A percentile compares a stretch with the other conserved stretches of the same genome.
phyloP scores from a whole-genome alignment of 2,113 vertebrate species.

The Numida meleagris region DNA sequence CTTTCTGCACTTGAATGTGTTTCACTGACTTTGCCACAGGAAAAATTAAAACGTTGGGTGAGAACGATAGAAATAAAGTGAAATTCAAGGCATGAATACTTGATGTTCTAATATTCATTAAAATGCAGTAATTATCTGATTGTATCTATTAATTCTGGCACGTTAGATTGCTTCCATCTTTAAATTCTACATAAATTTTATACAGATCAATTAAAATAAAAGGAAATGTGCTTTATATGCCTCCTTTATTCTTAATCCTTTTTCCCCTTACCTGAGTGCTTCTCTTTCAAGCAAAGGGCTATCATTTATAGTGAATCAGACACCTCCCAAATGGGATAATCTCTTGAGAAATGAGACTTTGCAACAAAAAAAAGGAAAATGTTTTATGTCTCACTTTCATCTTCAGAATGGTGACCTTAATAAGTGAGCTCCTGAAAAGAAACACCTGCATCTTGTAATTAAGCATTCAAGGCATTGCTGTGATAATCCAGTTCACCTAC shows the following conservation, averaged over 20 bases:
- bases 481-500: not conserved
- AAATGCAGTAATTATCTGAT: constrained; percentile 44
- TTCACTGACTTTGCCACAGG: not conserved
- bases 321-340: constrained; percentile 19
- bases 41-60: not conserved
- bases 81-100: constrained; percentile 7
- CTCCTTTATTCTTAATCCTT: not conserved
- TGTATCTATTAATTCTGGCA: constrained; percentile 54
- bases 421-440: constrained; percentile 59
- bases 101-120: constrained; percentile 36
- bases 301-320: constrained; percentile 1
- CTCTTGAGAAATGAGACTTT: constrained; percentile 53
- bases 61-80: not conserved
- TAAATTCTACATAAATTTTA: constrained; percentile 29
- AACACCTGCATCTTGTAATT: constrained; percentile 66
- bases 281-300: constrained; percentile 11
- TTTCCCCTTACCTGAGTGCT: not conserved
- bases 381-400: constrained; percentile 65
- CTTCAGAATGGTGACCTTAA: constrained; percentile 44
- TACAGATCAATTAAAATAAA: constrained; percentile 42
- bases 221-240: not conserved
- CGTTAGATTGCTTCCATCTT: constrained; percentile 6
- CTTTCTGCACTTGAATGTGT: not conserved
- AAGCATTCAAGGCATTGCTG: not conserved
- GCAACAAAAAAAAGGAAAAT: constrained; percentile 38